These are phyloP conservation scores for Ophiothrix spiculata DNA, from an alignment of 35 echinoderm and acorn worm genomes.

Conservation along the genomic window DNA sequence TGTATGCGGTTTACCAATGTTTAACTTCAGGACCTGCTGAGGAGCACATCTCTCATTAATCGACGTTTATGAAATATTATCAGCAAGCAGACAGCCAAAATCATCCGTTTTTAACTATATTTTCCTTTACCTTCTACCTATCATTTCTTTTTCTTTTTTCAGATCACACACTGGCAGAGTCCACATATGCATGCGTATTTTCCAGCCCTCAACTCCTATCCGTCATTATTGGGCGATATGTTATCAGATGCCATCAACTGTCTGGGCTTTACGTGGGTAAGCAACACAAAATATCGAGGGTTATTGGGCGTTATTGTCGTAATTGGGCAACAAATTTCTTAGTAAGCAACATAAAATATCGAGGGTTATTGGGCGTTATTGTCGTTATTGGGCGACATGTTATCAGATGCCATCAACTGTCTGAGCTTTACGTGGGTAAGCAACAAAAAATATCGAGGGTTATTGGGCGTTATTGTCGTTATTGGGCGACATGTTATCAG, in stretches of 20 bases:
- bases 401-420: constrained; percentile 90
- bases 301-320: neutral
- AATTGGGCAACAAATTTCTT: neutral
- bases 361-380: neutral
- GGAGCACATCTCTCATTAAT: too few species aligned
- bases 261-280: constrained; percentile 97
- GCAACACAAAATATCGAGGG: neutral
- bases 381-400: constrained; percentile 93
- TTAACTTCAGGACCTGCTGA: too few species aligned
- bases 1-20: too few species aligned
- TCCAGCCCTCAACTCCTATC: constrained; percentile 75
- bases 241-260: constrained; percentile 89
- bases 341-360: neutral
- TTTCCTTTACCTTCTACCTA: too few species aligned
- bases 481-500: too few species aligned
- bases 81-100: too few species aligned
- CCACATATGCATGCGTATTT: constrained; percentile 90
- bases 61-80: too few species aligned
- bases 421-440: constrained; percentile 98
- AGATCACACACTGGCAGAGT: constrained; percentile 97
- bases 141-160: constrained; percentile 20
- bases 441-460: too few species aligned
- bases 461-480: too few species aligned
- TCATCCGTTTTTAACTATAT: too few species aligned
- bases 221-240: constrained; percentile 94